Conservation (phyloP, 2,113 vertebrate genomes). For the Eleginops maclovinus region DNA sequence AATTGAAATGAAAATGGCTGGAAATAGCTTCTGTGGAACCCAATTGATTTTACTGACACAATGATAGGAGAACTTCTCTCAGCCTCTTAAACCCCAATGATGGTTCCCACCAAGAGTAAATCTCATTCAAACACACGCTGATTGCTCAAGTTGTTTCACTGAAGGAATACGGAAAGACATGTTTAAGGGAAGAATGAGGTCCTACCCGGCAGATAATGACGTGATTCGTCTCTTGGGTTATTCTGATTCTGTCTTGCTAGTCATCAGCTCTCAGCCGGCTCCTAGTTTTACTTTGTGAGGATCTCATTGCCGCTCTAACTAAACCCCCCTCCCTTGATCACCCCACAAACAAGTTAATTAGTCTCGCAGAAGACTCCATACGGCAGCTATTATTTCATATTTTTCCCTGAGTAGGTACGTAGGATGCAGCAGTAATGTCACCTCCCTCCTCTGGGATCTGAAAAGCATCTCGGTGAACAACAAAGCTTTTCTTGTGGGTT, state of each 20-base stretch:
- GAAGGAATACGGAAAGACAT: slow-evolving; percentile 9
- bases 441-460: slow-evolving; percentile 25
- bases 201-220: slow-evolving; percentile 31
- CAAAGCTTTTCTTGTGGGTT: slow-evolving; percentile 12
- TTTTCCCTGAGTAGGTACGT: background rate
- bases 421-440: slow-evolving; percentile 3
- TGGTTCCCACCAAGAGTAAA: background rate
- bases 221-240: slow-evolving; percentile 26
- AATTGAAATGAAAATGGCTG: slow-evolving; percentile 22
- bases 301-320: slow-evolving; percentile 46
- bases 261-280: slow-evolving; percentile 33
- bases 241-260: slow-evolving; percentile 33
- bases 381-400: slow-evolving; percentile 24
- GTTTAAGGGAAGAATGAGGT: slow-evolving; percentile 29
- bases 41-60: slow-evolving; percentile 8
- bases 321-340: slow-evolving; percentile 46
- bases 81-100: slow-evolving; percentile 9
- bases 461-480: slow-evolving; percentile 23
- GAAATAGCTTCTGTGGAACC: slow-evolving; percentile 11
- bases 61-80: background rate
- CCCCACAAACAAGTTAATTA: slow-evolving; percentile 45
- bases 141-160: slow-evolving; percentile 58
- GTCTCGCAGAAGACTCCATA: slow-evolving; percentile 17
- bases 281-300: slow-evolving; percentile 6
- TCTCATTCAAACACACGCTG: slow-evolving; percentile 40